These are phyloP conservation scores for Zaprionus ornatus DNA, from an alignment of 1,140 invertebrate species.

Conservation along the genomic window DNA sequence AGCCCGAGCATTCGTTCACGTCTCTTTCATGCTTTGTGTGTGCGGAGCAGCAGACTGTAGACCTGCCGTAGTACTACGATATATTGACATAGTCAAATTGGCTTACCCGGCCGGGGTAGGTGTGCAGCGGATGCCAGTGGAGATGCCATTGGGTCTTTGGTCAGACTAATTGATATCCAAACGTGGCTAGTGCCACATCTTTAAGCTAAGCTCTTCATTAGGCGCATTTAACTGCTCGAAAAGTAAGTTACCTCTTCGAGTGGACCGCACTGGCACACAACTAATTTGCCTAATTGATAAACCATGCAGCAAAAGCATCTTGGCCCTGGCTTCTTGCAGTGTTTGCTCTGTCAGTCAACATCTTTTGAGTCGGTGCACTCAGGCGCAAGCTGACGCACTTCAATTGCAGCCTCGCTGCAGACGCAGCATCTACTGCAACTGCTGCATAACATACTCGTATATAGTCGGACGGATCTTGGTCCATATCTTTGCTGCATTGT, in stretches of 20 bases:
- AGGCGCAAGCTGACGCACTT: slow-evolving; percentile 61
- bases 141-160: slow-evolving; percentile 14
- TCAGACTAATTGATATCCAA: slow-evolving; percentile 60
- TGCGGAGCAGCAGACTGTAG: slow-evolving; percentile 12
- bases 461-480: background rate
- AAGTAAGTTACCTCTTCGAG: slow-evolving; percentile 30
- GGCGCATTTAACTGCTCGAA: slow-evolving; percentile 49
- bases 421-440: background rate
- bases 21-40: slow-evolving; percentile 47
- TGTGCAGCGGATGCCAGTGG: slow-evolving; percentile 12
- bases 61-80: slow-evolving; percentile 1
- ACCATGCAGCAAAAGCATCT: slow-evolving; percentile 63
- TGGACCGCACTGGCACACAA: slow-evolving; percentile 43
- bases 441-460: slow-evolving; percentile 3
- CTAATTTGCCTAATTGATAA: slow-evolving; percentile 80
- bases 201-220: slow-evolving; percentile 40
- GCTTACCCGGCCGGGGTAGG: slow-evolving; percentile 40
- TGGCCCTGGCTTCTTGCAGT: slow-evolving; percentile 39
- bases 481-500: slow-evolving; percentile 15
- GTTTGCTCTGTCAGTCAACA: slow-evolving; percentile 71
- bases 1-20: slow-evolving; percentile 43
- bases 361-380: slow-evolving; percentile 66
- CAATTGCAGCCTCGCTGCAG: slow-evolving; percentile 34
- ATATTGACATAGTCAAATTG: slow-evolving; percentile 77
- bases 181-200: slow-evolving; percentile 27